A percentile compares a stretch with the other conserved stretches of the same genome.
Evolutionary conservation across 64 coral and sea anemone species (phyloP).

Genomic region (Stichodactyla mertensii): DNA sequence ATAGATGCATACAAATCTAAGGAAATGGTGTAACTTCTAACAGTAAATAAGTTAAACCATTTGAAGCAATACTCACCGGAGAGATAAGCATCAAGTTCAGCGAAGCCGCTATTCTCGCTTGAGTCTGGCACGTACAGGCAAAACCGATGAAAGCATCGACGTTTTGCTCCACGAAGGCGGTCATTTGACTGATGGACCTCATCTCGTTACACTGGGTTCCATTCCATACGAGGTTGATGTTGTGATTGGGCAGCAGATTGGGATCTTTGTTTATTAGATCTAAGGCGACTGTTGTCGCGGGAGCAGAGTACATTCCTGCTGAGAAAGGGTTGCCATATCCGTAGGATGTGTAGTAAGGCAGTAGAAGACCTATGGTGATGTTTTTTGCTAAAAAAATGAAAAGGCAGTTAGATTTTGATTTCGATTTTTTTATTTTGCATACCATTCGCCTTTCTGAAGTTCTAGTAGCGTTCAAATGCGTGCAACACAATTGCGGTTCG

Average conservation of each 20-base stretch:
- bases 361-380: conserved; percentile 59
- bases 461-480: too few relatives aligned
- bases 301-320: conserved; percentile 44
- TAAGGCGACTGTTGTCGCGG: conserved; percentile 57
- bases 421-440: background rate
- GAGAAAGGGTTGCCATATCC: background rate
- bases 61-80: conserved; percentile 53
- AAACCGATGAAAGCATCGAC: conserved; percentile 87
- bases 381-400: conserved; percentile 41
- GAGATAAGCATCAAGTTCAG: conserved; percentile 83
- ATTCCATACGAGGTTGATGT: conserved; percentile 67
- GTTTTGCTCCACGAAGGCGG: conserved; percentile 36
- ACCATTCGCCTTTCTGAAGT: too few relatives aligned
- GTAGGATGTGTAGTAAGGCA: conserved; percentile 37
- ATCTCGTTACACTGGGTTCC: conserved; percentile 70
- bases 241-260: conserved; percentile 28
- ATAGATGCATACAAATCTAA: too few relatives aligned
- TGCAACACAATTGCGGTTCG: too few relatives aligned
- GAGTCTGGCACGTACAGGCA: conserved; percentile 62
- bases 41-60: background rate
- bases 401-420: background rate
- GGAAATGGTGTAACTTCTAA: too few relatives aligned
- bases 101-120: conserved; percentile 71
- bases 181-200: conserved; percentile 48
- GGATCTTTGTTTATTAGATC: conserved; percentile 63